Evolutionary conservation across 1,140 invertebrate genomes (phyloP).

Genomic region (Pseudomyrmex gracilis): DNA sequence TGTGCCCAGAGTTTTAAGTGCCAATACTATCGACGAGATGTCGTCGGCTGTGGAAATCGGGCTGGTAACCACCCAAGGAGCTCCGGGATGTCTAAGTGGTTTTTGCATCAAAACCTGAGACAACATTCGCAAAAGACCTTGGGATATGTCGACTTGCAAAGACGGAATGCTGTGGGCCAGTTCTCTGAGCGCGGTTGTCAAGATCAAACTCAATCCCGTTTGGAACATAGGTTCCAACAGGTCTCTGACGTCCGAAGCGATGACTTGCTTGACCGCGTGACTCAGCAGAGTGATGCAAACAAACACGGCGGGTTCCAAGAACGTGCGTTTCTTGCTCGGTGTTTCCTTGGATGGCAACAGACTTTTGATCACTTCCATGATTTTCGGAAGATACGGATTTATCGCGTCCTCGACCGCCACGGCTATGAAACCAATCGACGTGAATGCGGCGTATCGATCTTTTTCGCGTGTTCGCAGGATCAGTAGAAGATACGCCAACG

Average conservation of each 20-base stretch:
- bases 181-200: slow-evolving; percentile 96
- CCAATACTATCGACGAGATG: slow-evolving; percentile 94
- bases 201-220: slow-evolving; percentile 94
- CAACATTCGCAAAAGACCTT: slow-evolving; percentile 95
- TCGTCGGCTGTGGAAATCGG: slow-evolving; percentile 86
- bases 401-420: slow-evolving; percentile 95
- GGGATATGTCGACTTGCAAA: slow-evolving; percentile 95
- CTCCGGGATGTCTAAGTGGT: slow-evolving; percentile 92
- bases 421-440: slow-evolving; percentile 95
- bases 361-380: slow-evolving; percentile 94
- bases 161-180: slow-evolving; percentile 95
- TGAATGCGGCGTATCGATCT: slow-evolving; percentile 94
- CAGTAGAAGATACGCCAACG: slow-evolving; percentile 92
- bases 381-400: slow-evolving; percentile 91
- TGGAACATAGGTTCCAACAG: slow-evolving; percentile 96
- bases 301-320: slow-evolving; percentile 95
- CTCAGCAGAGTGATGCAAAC: slow-evolving; percentile 97
- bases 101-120: slow-evolving; percentile 96
- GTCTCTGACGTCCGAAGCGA: slow-evolving; percentile 92
- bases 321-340: slow-evolving; percentile 89
- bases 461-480: slow-evolving; percentile 92
- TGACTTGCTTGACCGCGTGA: slow-evolving; percentile 92
- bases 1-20: slow-evolving; percentile 96
- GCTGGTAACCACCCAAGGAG: slow-evolving; percentile 86
- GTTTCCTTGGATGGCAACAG: slow-evolving; percentile 93